Base-by-base conservation (phyloP, 2,888 invertebrate species). In the Hemaris fuciformis region DNA sequence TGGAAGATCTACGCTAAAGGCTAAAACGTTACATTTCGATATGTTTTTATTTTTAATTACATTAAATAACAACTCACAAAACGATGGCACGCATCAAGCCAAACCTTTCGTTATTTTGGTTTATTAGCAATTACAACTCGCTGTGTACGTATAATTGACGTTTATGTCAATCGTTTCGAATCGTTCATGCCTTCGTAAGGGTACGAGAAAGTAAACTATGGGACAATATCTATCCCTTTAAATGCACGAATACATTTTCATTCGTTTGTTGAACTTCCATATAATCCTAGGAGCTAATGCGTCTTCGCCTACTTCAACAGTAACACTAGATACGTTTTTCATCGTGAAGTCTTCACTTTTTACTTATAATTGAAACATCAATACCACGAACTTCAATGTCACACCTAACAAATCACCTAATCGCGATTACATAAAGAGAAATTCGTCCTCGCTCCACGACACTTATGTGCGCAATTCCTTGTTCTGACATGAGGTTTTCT, bases 1-100 rank as follows among this genome's bases (percentile, higher is more conserved):
- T 91, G 91, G 91, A 92, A 92, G 92, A 91, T 81, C 91, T 92
- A 92, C 83, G 74, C 91, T 91, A 91, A 89, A 88, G 87, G 89
- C 91, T 92, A 91, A 85, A 84, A 84, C 81, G 86, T 89, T 88
- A 89, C 84, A 86, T 75, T 85, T 85, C 90, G 91, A 91, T 92
- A 91, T 91, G 91, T 91, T 87, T 79, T 81, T 77, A 79, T 74
- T 78, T 84, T 84, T 84, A 85, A 87, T 86, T 87, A 88, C 83
- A 86, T 58, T 83, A 84, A 76, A 84, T 85, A 88, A 88, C 85
- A 87, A 85, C 77, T 82, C 81, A 84, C 77, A 79, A 78, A 81
- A 85, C 77, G 85, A 91, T 91, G 91, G 91, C 91, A 91, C 89
- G 78, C 76, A 75, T 79, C 77, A 80, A 85, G 89, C 89, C 89